Percentiles rank a stretch among this genome's conserved stretches.
These are phyloP conservation scores for Syngnathus scovelli DNA, from an alignment of 2,113 vertebrate genomes.

Conservation along the genomic window DNA sequence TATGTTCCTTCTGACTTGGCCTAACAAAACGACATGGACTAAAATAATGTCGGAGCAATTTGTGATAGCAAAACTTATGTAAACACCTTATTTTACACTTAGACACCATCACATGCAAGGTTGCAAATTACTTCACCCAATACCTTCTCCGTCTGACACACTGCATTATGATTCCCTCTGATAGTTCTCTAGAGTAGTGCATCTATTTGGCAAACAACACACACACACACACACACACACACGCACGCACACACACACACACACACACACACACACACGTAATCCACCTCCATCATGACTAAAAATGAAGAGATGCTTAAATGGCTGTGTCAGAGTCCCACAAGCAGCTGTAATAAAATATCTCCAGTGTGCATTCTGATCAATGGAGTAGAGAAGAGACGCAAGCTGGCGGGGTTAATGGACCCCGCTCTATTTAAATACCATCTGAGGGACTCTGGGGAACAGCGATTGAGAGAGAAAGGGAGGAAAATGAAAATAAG, in stretches of 20 bases:
- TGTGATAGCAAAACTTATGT: too few species aligned
- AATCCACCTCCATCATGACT: conserved; percentile 30
- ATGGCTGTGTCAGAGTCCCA: conserved; percentile 46
- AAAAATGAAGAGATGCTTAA: conserved; percentile 48
- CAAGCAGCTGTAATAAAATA: conserved; percentile 72
- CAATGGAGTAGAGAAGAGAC: conserved; percentile 78
- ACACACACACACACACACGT: conserved; percentile 16
- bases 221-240: conserved; percentile 18
- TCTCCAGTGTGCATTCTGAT: conserved; percentile 82
- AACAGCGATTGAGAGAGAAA: conserved; percentile 33
- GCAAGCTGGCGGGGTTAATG: conserved; percentile 81
- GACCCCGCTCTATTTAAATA: conserved; percentile 78
- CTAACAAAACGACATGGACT: too few species aligned
- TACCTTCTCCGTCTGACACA: conserved; percentile 32
- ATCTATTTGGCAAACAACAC: not conserved
- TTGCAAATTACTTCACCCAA: not conserved
- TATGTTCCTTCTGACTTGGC: too few species aligned
- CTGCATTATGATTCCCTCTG: conserved; percentile 65
- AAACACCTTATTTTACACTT: too few species aligned
- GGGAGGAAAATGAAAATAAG: conserved; percentile 5
- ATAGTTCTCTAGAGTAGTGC: conserved; percentile 65
- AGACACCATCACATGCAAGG: not conserved
- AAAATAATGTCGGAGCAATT: too few species aligned
- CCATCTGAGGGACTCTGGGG: conserved; percentile 75
- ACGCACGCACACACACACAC: conserved; percentile 1